Evolutionary conservation across 1,140 invertebrate genomes (phyloP).

Genomic region (Pseudomyrmex cubaensis): DNA sequence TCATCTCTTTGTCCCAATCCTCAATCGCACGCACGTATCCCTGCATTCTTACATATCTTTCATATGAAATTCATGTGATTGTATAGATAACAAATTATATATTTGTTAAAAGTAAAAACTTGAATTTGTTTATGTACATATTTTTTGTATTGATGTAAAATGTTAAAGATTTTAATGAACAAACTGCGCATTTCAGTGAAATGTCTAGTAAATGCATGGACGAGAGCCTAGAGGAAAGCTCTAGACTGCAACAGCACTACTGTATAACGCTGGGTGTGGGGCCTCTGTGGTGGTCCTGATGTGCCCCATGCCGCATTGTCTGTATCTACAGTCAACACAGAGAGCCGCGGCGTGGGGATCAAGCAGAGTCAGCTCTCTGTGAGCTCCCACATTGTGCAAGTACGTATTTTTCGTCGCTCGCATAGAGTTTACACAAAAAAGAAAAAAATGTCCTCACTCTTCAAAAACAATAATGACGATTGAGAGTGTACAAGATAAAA

Average conservation of each 20-base stretch:
- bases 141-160: not conserved
- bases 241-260: slow-evolving; percentile 85
- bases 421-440: no score
- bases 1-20: not conserved
- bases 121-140: not conserved
- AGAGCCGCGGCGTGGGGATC: slow-evolving; percentile 93
- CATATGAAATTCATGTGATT: not conserved
- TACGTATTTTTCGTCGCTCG: slow-evolving; percentile 69
- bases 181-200: slow-evolving; percentile 78
- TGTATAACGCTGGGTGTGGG: slow-evolving; percentile 97
- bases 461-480: no score
- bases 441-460: no score
- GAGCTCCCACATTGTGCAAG: slow-evolving; percentile 86
- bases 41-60: not conserved
- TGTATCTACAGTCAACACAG: slow-evolving; percentile 88
- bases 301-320: slow-evolving; percentile 92
- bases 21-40: not conserved
- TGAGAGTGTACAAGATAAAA: not conserved
- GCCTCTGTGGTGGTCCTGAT: slow-evolving; percentile 99
- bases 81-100: not conserved
- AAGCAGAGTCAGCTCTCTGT: slow-evolving; percentile 91
- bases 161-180: not conserved
- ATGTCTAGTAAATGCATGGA: slow-evolving; percentile 82
- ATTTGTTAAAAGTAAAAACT: not conserved
- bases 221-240: slow-evolving; percentile 81